These are phyloP conservation scores for Pteronura brasiliensis DNA, from an alignment of 2,113 vertebrate genomes.

Conservation along the genomic window DNA sequence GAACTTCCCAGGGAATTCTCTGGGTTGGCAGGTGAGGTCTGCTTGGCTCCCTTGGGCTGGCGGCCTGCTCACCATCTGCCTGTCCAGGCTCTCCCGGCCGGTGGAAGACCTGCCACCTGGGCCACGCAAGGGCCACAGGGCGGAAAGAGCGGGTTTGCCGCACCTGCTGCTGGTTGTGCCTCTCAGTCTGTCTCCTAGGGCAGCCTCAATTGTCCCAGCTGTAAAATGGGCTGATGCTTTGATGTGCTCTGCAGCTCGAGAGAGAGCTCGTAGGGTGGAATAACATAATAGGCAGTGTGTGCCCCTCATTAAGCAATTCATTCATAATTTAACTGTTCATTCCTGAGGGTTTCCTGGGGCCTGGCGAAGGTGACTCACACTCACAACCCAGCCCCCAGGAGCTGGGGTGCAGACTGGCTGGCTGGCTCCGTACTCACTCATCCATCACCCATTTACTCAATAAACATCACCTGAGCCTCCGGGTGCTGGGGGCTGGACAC, in stretches of 20 bases:
- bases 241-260: background rate
- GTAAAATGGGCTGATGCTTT: background rate
- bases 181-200: background rate
- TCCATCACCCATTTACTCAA: background rate
- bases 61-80: background rate
- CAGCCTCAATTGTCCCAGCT: background rate
- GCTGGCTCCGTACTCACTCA: background rate
- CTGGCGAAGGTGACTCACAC: background rate
- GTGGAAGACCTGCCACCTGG: background rate
- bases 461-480: background rate
- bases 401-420: background rate
- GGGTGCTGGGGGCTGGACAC: background rate
- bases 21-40: background rate
- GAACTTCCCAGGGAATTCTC: no score
- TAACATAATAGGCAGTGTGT: background rate
- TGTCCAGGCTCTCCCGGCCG: rapidly evolving
- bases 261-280: background rate
- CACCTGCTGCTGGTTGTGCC: background rate
- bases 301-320: conserved; percentile 45
- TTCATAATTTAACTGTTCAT: conserved; percentile 8
- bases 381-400: background rate
- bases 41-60: background rate
- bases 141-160: no score
- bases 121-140: background rate
- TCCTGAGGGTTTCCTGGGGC: background rate